Base-by-base conservation (phyloP, 2,888 invertebrate genomes). In the Phengaris arion region DNA sequence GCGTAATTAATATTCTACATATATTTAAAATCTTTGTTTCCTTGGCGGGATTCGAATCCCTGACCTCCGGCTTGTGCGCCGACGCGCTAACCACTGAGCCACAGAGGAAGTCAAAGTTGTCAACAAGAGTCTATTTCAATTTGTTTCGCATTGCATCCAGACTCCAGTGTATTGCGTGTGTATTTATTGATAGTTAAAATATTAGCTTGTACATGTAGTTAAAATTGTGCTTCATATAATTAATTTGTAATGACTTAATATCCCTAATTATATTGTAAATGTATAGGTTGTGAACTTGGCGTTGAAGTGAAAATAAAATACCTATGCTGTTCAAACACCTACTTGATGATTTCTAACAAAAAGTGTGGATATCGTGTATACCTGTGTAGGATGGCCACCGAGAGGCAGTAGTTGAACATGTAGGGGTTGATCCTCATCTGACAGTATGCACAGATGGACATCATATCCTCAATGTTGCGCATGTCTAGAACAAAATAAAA, bases 341-440 rank as follows among this genome's bases (percentile, higher is more conserved):
- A 1, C 55, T 13, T 6, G 13, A 13, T 55, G 9, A 55, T 55
- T 9, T 55, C n/a, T 13, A n/a, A 48, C 48, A 48, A 48, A 48
- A 48, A 6, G 13, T 55, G 5, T 55, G 54, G 13, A 7, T 55
- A 57, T 8, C n/a, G 55, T 55, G 55, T 35, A 64, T 82, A 93
- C 93, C 96, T 95, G 89, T 96, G 96, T 74, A 96, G 86, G 15
- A 96, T 91, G 6, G 96, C 96, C 64, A 96, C 96, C 2, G 96
- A 96, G 8, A 96, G 92, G 51, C 95, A 95, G 87, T 96, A 97
- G 87, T 96, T 95, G 90, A 96, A 97, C 90, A 97, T 88, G 84
- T 96, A 95, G 0, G 96, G 96, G 87, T 97, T 97, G 81, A 96
- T 90, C 68, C 95, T 94, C 80, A 96, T 95, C 78, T 96, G 95